These are phyloP conservation scores for Cheilosia urbana DNA, from an alignment of 2,888 invertebrate genomes.

Conservation along the genomic window DNA sequence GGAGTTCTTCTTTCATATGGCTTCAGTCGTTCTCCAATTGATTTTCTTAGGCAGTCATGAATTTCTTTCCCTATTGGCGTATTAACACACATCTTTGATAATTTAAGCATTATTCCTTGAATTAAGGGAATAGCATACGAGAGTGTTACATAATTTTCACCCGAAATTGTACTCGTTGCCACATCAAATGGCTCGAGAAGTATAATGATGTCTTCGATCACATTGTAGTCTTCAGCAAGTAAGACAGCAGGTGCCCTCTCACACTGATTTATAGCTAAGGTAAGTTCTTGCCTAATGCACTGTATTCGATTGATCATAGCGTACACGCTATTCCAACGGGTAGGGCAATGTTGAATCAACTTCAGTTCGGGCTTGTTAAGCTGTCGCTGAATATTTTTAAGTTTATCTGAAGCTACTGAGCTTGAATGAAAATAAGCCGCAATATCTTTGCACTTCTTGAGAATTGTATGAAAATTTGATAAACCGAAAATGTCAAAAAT, in stretches of 20 bases:
- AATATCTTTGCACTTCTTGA: not conserved
- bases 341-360: not conserved
- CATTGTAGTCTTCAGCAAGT: too few relatives aligned
- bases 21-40: not conserved
- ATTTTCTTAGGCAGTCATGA: not conserved
- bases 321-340: too few relatives aligned
- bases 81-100: not conserved
- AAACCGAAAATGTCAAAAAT: not conserved
- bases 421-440: not conserved
- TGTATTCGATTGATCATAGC: too few relatives aligned
- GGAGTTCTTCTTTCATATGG: slow-evolving; percentile 2
- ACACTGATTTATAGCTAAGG: too few relatives aligned
- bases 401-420: not conserved
- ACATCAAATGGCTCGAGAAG: too few relatives aligned
- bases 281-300: too few relatives aligned
- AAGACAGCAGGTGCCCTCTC: too few relatives aligned
- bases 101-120: not conserved
- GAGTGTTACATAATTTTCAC: slow-evolving; percentile 6
- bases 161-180: not conserved
- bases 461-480: not conserved
- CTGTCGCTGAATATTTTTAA: not conserved
- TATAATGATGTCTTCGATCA: too few relatives aligned
- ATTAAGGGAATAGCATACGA: slow-evolving; percentile 15
- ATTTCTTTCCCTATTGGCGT: not conserved
- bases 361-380: not conserved